These are phyloP conservation scores for Thumatha senex DNA, from an alignment of 2,888 invertebrate genomes.

Conservation along the genomic window DNA sequence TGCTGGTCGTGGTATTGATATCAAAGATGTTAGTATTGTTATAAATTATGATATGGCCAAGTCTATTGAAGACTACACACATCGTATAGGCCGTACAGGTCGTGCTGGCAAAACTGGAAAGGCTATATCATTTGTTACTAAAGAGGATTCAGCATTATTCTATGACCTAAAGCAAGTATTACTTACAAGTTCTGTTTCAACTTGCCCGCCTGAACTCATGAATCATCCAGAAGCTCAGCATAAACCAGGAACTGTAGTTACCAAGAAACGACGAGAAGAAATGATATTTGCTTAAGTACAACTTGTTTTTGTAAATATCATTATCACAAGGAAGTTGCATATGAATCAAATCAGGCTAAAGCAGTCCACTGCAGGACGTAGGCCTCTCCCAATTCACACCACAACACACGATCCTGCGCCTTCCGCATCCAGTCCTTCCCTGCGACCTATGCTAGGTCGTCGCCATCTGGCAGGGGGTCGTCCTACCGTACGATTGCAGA, in stretches of 20 bases:
- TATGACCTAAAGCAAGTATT: conserved; percentile 98
- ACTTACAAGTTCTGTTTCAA: conserved; percentile 94
- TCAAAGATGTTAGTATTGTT: conserved; percentile 99
- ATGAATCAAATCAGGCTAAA: too few relatives aligned
- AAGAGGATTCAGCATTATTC: conserved; percentile 97
- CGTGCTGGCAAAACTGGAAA: conserved; percentile 99
- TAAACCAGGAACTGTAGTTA: conserved; percentile 97
- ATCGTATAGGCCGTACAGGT: conserved; percentile 99
- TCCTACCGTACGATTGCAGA: too few relatives aligned
- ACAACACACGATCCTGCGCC: too few relatives aligned
- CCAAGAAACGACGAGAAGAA: conserved; percentile 96
- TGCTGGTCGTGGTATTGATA: conserved; percentile 99
- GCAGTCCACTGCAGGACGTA: too few relatives aligned
- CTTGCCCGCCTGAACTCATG: conserved; percentile 97
- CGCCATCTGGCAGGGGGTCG: too few relatives aligned
- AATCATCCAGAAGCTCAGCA: conserved; percentile 99
- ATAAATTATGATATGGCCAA: conserved; percentile 99
- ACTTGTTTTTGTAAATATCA: not conserved
- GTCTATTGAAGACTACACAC: conserved; percentile 98
- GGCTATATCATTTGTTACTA: conserved; percentile 98
- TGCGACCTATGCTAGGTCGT: too few relatives aligned
- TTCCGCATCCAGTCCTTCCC: too few relatives aligned
- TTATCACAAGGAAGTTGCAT: too few relatives aligned
- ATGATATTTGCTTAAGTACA: conserved; percentile 93
- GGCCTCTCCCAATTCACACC: too few relatives aligned